These are phyloP conservation scores for Dasyornis broadbenti DNA, from an alignment of 2,113 vertebrate genomes.

Conservation along the genomic window DNA sequence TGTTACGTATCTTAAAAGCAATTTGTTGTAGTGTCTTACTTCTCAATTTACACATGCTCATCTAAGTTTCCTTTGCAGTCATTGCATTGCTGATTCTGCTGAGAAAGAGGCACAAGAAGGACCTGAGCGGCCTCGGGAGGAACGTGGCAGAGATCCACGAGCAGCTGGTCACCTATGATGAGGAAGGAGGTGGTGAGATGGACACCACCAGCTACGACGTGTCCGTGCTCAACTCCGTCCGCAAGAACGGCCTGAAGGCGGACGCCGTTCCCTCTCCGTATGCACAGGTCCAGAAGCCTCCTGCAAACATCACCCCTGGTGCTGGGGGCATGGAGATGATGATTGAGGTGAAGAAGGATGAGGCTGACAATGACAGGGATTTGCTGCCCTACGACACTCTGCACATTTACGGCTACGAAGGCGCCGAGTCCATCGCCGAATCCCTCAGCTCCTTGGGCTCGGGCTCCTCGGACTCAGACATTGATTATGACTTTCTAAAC, in stretches of 20 bases:
- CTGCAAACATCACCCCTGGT: constrained; percentile 11
- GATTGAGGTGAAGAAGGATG: constrained; percentile 93
- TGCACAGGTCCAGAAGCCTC: constrained; percentile 78
- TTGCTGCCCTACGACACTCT: constrained; percentile 90
- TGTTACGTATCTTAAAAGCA: neutral
- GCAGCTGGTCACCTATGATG: constrained; percentile 94
- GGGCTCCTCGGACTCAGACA: constrained; percentile 81
- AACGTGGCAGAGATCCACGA: constrained; percentile 89
- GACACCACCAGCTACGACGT: constrained; percentile 96
- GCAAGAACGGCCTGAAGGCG: constrained; percentile 63
- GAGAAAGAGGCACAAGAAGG: constrained; percentile 84
- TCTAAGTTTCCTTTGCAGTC: constrained; percentile 66
- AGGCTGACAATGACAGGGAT: constrained; percentile 89
- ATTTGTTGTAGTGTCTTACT: neutral
- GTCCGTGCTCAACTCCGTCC: constrained; percentile 87
- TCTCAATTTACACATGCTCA: neutral
- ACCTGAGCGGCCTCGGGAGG: constrained; percentile 75
- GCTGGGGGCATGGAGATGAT: constrained; percentile 91
- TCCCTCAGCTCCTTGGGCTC: constrained; percentile 91
- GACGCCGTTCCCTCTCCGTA: constrained; percentile 66
- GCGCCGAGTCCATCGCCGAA: constrained; percentile 85
- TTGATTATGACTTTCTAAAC: constrained; percentile 92
- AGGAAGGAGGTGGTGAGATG: constrained; percentile 98
- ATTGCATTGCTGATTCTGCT: constrained; percentile 83
- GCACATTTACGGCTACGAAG: constrained; percentile 94